phyloP scores from a whole-genome alignment of 2,113 vertebrate species.

The Aviceda subcristata region DNA sequence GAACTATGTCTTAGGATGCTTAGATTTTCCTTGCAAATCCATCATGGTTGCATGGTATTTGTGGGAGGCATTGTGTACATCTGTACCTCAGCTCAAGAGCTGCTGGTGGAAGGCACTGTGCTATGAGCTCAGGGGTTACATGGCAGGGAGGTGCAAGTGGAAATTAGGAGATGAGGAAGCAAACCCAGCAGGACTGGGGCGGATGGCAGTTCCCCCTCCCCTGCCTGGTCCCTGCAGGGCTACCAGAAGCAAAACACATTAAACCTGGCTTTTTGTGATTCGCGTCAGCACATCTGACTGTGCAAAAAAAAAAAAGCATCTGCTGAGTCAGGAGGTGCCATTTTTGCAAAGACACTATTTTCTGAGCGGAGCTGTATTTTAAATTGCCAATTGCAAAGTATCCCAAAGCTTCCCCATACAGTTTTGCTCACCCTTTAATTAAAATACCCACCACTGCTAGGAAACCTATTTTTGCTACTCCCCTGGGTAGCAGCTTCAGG shows the following conservation, averaged over 20 bases:
- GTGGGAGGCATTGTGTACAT: fast-evolving
- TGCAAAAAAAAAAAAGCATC: background rate
- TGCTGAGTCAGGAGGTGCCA: constrained; percentile 56
- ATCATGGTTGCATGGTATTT: fast-evolving
- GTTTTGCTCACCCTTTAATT: constrained; percentile 59
- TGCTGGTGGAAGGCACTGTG: background rate
- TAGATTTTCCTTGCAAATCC: background rate
- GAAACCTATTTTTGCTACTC: constrained; percentile 58
- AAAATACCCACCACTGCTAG: constrained; percentile 40
- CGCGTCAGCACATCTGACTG: constrained; percentile 13
- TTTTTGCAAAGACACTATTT: constrained; percentile 46
- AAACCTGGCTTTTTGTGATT: background rate
- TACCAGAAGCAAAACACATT: constrained; percentile 7
- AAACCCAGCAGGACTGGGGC: background rate
- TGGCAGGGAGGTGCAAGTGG: background rate
- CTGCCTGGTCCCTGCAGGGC: background rate
- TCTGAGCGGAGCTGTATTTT: constrained; percentile 1
- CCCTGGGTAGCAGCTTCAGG: constrained; percentile 26
- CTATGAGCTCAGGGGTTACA: fast-evolving
- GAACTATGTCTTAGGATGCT: background rate
- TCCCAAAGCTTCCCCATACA: constrained; percentile 14
- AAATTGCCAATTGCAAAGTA: background rate
- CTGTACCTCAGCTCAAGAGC: background rate
- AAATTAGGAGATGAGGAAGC: background rate
- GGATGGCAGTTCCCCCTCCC: background rate